Percentiles rank a stretch among this genome's conserved stretches.
Conservation (phyloP, 2,888 invertebrate species). For the Himalopsyche anomala region DNA sequence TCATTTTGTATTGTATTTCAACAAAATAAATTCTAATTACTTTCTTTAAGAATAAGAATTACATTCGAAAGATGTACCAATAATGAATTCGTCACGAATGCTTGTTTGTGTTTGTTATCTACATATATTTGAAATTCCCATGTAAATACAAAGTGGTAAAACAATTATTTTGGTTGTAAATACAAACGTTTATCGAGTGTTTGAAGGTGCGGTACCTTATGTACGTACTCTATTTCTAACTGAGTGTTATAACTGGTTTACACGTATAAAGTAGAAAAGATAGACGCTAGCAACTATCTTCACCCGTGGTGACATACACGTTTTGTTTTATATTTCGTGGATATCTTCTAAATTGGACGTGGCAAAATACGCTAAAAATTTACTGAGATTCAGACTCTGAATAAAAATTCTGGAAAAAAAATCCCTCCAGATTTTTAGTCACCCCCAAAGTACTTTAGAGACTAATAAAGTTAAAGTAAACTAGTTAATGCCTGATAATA, state of each 20-base stretch:
- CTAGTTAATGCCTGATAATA: no score
- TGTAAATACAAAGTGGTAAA: not conserved
- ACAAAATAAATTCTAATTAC: not conserved
- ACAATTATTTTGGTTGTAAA: not conserved
- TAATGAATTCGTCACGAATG: not conserved
- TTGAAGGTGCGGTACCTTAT: constrained; percentile 3
- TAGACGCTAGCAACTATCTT: not conserved
- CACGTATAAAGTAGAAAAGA: not conserved
- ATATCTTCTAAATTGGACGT: not conserved
- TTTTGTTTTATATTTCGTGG: no score
- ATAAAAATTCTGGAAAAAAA: no score
- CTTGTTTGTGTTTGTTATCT: not conserved
- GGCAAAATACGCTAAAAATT: not conserved
- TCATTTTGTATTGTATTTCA: not conserved
- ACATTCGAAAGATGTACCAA: not conserved
- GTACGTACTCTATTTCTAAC: not conserved
- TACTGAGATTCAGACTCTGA: not conserved
- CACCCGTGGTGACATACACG: not conserved
- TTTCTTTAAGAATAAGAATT: not conserved
- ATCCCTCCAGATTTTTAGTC: no score
- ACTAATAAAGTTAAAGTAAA: no score
- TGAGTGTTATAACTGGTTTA: not conserved
- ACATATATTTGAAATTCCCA: not conserved
- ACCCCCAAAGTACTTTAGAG: no score
- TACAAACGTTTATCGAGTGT: not conserved